phyloP scores from a whole-genome alignment of 2,888 invertebrate species.

The Caenorhabditis sp. region DNA sequence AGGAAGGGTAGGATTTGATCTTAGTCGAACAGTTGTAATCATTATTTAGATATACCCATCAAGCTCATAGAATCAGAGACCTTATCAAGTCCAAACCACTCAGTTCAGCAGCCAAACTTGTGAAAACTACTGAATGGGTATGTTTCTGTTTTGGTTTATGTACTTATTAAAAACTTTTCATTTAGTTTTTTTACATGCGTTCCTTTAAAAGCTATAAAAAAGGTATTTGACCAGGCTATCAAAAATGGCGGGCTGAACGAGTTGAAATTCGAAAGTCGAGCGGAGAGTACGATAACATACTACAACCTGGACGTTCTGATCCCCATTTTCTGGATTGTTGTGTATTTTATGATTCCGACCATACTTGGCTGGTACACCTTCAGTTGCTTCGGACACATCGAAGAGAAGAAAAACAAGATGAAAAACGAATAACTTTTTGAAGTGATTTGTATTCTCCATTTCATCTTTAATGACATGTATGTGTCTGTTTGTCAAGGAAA shows the following conservation, averaged over 20 bases:
- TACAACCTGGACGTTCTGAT: constrained; percentile 26
- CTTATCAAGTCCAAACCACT: constrained; percentile 32
- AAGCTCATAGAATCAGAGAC: constrained; percentile 19
- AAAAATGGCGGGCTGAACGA: constrained; percentile 22
- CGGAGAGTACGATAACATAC: neutral
- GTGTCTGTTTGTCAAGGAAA: no score
- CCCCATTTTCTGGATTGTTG: constrained; percentile 9
- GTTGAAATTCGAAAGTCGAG: constrained; percentile 20
- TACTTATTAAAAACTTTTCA: no score
- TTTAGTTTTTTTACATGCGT: no score
- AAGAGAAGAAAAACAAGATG: constrained; percentile 7
- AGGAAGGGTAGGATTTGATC: neutral
- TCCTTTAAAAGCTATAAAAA: no score
- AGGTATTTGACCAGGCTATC: constrained; percentile 11
- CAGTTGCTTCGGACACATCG: constrained; percentile 40
- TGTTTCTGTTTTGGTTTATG: no score
- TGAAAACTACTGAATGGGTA: constrained; percentile 39
- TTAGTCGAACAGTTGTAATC: neutral
- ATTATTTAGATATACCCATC: constrained; percentile 11
- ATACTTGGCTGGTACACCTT: constrained; percentile 33
- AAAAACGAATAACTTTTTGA: constrained; percentile 14
- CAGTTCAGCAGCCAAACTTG: constrained; percentile 9
- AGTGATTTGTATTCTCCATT: no score
- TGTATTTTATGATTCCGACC: constrained; percentile 9
- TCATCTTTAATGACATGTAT: no score